A percentile compares a stretch with the other conserved stretches of the same genome.
phyloP scores from a whole-genome alignment of 2,113 vertebrate genomes.

The Gorilla gorilla region DNA sequence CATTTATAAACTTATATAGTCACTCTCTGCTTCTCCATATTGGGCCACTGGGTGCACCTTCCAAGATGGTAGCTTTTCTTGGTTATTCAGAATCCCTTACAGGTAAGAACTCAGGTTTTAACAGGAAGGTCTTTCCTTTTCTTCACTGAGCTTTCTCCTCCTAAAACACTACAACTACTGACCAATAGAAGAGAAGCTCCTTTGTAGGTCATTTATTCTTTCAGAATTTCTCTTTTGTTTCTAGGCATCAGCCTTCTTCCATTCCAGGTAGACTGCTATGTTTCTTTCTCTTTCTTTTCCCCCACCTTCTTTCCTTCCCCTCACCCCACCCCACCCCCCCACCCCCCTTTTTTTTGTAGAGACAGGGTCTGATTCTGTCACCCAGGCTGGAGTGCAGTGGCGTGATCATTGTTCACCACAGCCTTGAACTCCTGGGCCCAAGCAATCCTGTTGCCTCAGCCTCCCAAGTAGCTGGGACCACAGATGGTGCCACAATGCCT shows the following conservation, averaged over 20 bases:
- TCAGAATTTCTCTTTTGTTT: background rate
- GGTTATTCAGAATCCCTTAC: background rate
- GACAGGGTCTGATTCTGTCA: background rate
- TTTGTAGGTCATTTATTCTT: background rate
- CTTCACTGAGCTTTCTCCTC: background rate
- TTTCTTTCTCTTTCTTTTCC: background rate
- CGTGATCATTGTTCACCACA: background rate
- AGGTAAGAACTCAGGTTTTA: background rate
- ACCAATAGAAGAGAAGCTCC: background rate
- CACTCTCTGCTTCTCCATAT: too few relatives aligned
- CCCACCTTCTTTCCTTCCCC: background rate
- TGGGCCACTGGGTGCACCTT: background rate
- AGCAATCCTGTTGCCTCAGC: background rate
- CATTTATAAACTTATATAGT: background rate
- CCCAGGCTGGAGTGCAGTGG: background rate
- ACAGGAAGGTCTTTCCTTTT: background rate
- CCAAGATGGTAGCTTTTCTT: background rate
- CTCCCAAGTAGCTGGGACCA: background rate
- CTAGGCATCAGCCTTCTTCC: background rate
- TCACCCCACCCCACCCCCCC: rapidly evolving
- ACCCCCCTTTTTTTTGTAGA: background rate
- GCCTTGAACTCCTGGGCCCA: background rate
- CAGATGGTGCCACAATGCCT: background rate
- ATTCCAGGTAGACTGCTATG: background rate
- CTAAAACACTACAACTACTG: background rate